A percentile compares a stretch with the other conserved stretches of the same genome.
These are phyloP conservation scores for Sphaerophoria taeniata DNA, from an alignment of 2,888 invertebrate species.

Conservation along the genomic window DNA sequence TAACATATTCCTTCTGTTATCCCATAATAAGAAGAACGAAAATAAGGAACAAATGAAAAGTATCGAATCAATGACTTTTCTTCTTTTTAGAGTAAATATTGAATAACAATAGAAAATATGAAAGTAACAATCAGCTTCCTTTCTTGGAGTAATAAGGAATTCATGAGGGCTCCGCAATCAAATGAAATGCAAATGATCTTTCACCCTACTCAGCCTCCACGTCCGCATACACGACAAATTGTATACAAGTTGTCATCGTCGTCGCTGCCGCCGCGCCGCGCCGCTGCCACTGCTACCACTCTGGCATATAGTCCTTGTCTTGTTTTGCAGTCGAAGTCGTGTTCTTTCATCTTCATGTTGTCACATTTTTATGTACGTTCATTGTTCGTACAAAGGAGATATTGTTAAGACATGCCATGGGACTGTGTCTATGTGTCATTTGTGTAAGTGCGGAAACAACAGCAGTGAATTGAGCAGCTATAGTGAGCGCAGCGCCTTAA, in stretches of 20 bases:
- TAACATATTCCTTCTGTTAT: conserved; percentile 35
- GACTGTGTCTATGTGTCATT: not conserved
- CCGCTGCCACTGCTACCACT: too few species aligned
- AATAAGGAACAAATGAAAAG: not conserved
- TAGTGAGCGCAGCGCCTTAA: too few species aligned
- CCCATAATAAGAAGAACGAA: too few species aligned
- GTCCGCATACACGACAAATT: not conserved
- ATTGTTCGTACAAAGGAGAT: conserved; percentile 6
- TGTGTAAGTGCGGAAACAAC: not conserved
- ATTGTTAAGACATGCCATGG: not conserved
- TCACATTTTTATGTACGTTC: conserved; percentile 33
- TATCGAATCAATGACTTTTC: conserved; percentile 29
- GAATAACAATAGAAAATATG: conserved; percentile 46
- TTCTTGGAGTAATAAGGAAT: conserved; percentile 49
- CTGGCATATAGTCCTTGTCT: too few species aligned
- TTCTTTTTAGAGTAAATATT: conserved; percentile 44
- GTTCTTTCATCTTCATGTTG: conserved; percentile 30
- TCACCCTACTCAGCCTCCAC: not conserved
- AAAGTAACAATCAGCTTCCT: conserved; percentile 47
- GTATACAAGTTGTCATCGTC: not conserved
- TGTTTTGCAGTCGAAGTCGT: too few species aligned
- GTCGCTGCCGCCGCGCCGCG: too few species aligned
- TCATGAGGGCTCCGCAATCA: conserved; percentile 56
- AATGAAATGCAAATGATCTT: conserved; percentile 57
- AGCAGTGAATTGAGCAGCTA: not conserved